A percentile compares a stretch with the other conserved stretches of the same genome.
phyloP scores from a whole-genome alignment of 2,888 invertebrate genomes.

The Pegoplata infirma region DNA sequence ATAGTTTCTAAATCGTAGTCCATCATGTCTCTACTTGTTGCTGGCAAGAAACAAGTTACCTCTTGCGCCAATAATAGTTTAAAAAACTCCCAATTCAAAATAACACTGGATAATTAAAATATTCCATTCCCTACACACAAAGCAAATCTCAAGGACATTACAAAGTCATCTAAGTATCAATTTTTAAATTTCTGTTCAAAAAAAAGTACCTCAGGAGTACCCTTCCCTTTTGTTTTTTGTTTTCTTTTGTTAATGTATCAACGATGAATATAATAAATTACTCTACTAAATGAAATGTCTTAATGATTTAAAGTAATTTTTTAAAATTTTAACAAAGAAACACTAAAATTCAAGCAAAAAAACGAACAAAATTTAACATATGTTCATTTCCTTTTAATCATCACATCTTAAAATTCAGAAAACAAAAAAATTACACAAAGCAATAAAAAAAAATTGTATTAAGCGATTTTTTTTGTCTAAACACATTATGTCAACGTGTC shows the following conservation, averaged over 20 bases:
- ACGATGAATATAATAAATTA: background rate
- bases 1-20: too few species aligned
- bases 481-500: constrained; percentile 46
- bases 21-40: too few species aligned
- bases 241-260: background rate
- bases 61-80: too few species aligned
- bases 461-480: constrained; percentile 28
- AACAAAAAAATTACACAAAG: constrained; percentile 17
- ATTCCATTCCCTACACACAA: too few species aligned
- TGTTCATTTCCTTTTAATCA: constrained; percentile 50
- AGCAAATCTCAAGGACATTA: too few species aligned
- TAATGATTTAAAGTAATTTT: constrained; percentile 32
- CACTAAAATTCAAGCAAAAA: background rate
- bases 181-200: too few species aligned
- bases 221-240: constrained; percentile 22
- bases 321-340: constrained; percentile 13
- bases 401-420: constrained; percentile 48
- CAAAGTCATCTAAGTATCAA: too few species aligned
- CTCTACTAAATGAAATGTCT: constrained; percentile 26
- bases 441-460: constrained; percentile 14
- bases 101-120: too few species aligned
- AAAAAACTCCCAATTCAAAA: too few species aligned
- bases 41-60: too few species aligned
- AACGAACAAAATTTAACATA: constrained; percentile 31
- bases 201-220: too few species aligned